Evolutionary conservation across 2,888 invertebrate genomes (phyloP).

Genomic region (Chelonus formosanus): DNA sequence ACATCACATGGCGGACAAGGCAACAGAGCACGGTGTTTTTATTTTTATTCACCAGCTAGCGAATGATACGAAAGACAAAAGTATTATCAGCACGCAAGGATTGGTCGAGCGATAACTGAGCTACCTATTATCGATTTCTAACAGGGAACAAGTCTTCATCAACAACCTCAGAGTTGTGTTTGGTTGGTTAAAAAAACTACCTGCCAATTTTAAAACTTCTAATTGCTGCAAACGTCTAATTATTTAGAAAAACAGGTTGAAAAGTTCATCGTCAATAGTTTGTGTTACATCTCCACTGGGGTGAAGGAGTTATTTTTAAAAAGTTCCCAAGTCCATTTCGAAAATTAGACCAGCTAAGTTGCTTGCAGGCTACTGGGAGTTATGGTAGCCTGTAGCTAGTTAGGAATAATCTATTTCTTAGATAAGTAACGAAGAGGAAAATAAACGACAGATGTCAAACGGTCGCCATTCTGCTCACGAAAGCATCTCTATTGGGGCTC

Average conservation of each 20-base stretch:
- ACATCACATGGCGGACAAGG: background rate
- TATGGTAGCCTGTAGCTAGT: constrained; percentile 22
- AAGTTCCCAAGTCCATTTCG: no score
- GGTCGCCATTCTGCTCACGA: constrained; percentile 53
- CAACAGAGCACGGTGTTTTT: constrained; percentile 10
- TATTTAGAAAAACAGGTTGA: no score
- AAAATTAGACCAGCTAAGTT: no score
- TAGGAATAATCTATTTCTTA: constrained; percentile 2
- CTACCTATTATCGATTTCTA: constrained; percentile 7
- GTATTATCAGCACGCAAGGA: constrained; percentile 29
- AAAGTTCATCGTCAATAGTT: no score
- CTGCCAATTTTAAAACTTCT: no score
- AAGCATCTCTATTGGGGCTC: constrained; percentile 51
- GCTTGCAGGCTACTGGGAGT: constrained; percentile 1
- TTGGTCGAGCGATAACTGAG: constrained; percentile 17
- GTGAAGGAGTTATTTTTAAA: no score
- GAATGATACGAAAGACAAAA: constrained; percentile 16
- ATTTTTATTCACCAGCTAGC: constrained; percentile 5
- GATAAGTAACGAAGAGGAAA: constrained; percentile 34
- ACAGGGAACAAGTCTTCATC: constrained; percentile 3
- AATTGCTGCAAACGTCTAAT: no score
- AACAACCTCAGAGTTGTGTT: background rate
- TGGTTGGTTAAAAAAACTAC: no score
- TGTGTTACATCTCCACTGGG: no score
- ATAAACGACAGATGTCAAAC: constrained; percentile 61